phyloP scores from a whole-genome alignment of 92 coral and sea anemone species.

The Epizoanthus scotinus region DNA sequence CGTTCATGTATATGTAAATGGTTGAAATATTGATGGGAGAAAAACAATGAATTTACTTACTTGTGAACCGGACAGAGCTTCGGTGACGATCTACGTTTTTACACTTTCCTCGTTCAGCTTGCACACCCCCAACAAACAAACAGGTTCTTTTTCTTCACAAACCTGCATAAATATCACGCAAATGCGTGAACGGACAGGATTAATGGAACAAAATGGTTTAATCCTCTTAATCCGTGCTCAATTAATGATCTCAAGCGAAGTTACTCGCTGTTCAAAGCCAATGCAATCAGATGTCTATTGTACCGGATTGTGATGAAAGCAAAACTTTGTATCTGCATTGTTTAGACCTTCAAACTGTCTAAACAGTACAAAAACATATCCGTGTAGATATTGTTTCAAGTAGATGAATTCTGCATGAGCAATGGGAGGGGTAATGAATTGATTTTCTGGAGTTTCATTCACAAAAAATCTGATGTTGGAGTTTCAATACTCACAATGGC shows the following conservation, averaged over 20 bases:
- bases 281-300: not conserved
- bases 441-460: not conserved
- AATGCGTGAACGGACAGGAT: not conserved
- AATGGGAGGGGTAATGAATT: not conserved
- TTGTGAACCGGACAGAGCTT: too few relatives aligned
- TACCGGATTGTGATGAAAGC: slow-evolving; percentile 11
- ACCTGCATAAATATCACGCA: not conserved
- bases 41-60: too few relatives aligned
- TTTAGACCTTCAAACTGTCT: not conserved
- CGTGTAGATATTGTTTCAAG: not conserved
- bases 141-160: too few relatives aligned
- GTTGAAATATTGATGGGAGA: too few relatives aligned
- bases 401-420: not conserved
- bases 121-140: too few relatives aligned
- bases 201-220: not conserved
- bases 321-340: slow-evolving; percentile 6
- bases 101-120: too few relatives aligned
- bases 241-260: slow-evolving; percentile 4
- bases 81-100: too few relatives aligned
- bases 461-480: not conserved
- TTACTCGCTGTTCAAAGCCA: not conserved
- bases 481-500: too few relatives aligned
- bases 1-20: too few relatives aligned
- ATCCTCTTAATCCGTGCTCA: not conserved
- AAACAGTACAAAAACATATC: not conserved